phyloP scores from a whole-genome alignment of 92 coral and sea anemone species.

The Isaurus tuberculatus region DNA sequence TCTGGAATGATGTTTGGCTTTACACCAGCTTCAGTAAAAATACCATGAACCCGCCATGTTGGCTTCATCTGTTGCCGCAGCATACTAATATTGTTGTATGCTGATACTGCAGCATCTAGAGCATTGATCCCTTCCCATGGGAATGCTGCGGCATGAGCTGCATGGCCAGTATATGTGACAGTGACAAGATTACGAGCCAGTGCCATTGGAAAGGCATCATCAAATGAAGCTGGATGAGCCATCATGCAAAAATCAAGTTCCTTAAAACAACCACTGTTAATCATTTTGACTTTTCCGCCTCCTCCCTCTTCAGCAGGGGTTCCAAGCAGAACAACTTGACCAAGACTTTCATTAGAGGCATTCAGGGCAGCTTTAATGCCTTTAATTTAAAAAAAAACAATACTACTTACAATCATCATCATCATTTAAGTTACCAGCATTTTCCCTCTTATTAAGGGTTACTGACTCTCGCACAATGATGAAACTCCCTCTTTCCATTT shows the following conservation, averaged over 20 bases:
- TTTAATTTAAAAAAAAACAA: conserved; percentile 1
- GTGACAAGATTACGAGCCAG: conserved; percentile 56
- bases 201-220: conserved; percentile 52
- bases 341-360: conserved; percentile 58
- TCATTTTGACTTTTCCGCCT: conserved; percentile 83
- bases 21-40: conserved; percentile 90
- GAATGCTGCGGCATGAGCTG: conserved; percentile 94
- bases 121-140: conserved; percentile 98
- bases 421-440: too few relatives aligned
- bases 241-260: conserved; percentile 89
- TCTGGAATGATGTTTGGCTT: conserved; percentile 95
- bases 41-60: conserved; percentile 87
- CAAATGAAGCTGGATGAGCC: conserved; percentile 83
- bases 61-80: conserved; percentile 96
- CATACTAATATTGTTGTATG: conserved; percentile 76
- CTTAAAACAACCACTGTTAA: conserved; percentile 80
- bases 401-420: neutral
- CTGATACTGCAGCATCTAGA: conserved; percentile 89
- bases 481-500: too few relatives aligned
- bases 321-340: conserved; percentile 80
- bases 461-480: too few relatives aligned
- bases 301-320: conserved; percentile 95
- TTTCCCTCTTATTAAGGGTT: too few relatives aligned
- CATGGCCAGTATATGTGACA: conserved; percentile 78
- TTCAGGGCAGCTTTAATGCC: conserved; percentile 87